Conservation (phyloP, 1,140 invertebrate species). For the Drosophila chauvacae region DNA sequence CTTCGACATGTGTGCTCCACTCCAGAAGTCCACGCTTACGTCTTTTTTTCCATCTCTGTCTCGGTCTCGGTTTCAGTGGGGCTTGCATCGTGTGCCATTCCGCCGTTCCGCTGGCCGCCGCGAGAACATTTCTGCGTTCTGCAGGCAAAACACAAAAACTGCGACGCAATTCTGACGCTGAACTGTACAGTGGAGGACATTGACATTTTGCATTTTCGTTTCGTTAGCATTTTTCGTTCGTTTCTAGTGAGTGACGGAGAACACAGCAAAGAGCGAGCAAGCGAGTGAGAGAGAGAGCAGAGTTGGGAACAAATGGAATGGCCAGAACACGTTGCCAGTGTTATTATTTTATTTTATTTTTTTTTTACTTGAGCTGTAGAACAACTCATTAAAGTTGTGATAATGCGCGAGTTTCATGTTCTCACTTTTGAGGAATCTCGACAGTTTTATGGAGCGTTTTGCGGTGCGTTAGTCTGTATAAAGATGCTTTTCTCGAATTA, state of each 20-base stretch:
- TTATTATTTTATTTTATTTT: slow-evolving; percentile 22
- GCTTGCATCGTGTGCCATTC: slow-evolving; percentile 57
- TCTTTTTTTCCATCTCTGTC: slow-evolving; percentile 6
- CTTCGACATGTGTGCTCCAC: slow-evolving; percentile 7
- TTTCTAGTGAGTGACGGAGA: slow-evolving; percentile 41
- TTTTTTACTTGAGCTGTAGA: slow-evolving; percentile 41
- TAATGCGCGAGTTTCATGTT: slow-evolving; percentile 66
- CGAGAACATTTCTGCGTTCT: slow-evolving; percentile 58
- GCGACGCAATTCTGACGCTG: slow-evolving; percentile 80
- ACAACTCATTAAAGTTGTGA: slow-evolving; percentile 75
- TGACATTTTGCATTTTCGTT: slow-evolving; percentile 84
- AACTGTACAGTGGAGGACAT: slow-evolving; percentile 83
- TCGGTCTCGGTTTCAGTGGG: slow-evolving; percentile 5
- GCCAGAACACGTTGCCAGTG: slow-evolving; percentile 45
- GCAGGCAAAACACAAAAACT: slow-evolving; percentile 78
- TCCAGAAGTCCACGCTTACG: slow-evolving; percentile 56
- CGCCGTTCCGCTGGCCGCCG: slow-evolving; percentile 44
- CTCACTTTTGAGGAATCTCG: slow-evolving; percentile 49
- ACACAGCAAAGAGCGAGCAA: slow-evolving; percentile 5
- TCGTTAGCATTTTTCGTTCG: slow-evolving; percentile 81
- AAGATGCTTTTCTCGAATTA: not conserved
- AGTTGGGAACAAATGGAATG: slow-evolving; percentile 31
- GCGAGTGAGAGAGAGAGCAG: slow-evolving; percentile 29
- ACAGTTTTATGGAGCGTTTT: slow-evolving; percentile 59
- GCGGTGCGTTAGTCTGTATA: not conserved